Conservation (phyloP, 2,888 invertebrate genomes). For the Apotomis betuletana region DNA sequence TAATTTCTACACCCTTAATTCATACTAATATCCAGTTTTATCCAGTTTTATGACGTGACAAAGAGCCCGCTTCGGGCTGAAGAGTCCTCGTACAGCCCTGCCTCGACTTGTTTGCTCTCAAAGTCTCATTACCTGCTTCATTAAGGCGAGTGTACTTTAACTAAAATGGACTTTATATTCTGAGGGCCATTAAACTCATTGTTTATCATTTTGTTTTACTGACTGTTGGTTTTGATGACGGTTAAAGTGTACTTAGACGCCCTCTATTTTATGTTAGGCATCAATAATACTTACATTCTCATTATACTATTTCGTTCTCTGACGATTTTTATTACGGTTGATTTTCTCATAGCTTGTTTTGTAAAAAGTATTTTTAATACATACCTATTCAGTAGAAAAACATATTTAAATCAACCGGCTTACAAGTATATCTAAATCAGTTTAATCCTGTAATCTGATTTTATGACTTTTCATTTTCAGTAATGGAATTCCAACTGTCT, state of each 20-base stretch:
- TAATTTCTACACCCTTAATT: not conserved
- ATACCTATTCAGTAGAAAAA: too few species aligned
- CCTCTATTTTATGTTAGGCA: too few species aligned
- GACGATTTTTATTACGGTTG: not conserved
- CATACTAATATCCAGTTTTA: slow-evolving; percentile 26
- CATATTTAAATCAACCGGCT: too few species aligned
- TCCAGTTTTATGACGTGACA: slow-evolving; percentile 26
- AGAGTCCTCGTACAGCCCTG: slow-evolving; percentile 49
- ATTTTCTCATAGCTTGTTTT: too few species aligned
- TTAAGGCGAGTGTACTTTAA: slow-evolving; percentile 69
- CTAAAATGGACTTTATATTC: slow-evolving; percentile 48
- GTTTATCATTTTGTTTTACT: slow-evolving; percentile 15
- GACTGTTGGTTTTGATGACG: not conserved
- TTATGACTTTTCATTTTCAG: too few species aligned
- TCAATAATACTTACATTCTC: too few species aligned
- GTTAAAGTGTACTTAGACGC: not conserved
- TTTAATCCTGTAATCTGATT: too few species aligned
- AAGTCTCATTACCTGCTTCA: slow-evolving; percentile 75
- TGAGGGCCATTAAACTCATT: slow-evolving; percentile 31
- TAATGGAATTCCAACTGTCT: too few species aligned
- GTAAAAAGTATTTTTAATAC: too few species aligned
- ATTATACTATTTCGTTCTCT: too few species aligned
- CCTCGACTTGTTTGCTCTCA: slow-evolving; percentile 62
- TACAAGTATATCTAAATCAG: too few species aligned
- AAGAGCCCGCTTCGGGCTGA: slow-evolving; percentile 21